A percentile compares a stretch with the other conserved stretches of the same genome.
phyloP scores from a whole-genome alignment of 2,113 vertebrate species.

The Gavialis gangeticus region DNA sequence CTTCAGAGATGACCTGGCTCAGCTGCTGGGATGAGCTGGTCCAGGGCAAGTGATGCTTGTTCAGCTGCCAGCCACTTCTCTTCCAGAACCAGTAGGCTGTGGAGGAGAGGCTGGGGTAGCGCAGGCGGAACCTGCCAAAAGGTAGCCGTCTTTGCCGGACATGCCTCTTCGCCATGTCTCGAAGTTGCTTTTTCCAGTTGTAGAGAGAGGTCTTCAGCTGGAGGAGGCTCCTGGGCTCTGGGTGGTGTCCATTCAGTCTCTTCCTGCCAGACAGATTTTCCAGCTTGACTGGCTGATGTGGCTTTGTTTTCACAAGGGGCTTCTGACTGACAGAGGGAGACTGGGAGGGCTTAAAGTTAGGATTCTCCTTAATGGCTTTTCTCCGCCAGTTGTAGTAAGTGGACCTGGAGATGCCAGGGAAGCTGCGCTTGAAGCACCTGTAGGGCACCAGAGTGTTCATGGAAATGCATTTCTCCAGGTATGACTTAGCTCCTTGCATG shows the following conservation, averaged over 20 bases:
- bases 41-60: constrained; percentile 22
- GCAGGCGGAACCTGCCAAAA: constrained; percentile 89
- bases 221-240: constrained; percentile 1
- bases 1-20: constrained; percentile 1
- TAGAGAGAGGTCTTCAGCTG: constrained; percentile 75
- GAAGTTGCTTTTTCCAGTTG: constrained; percentile 83
- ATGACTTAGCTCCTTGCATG: constrained; percentile 94
- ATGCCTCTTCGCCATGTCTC: constrained; percentile 83
- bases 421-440: constrained; percentile 91
- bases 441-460: constrained; percentile 91
- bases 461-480: constrained; percentile 91
- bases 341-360: constrained; percentile 80
- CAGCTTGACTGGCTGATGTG: constrained; percentile 35
- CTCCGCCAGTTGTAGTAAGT: constrained; percentile 98
- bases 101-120: constrained; percentile 86
- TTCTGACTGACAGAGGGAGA: constrained; percentile 16
- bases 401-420: constrained; percentile 94
- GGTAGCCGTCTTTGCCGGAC: constrained; percentile 86
- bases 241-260: neutral
- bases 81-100: constrained; percentile 93
- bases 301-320: constrained; percentile 23
- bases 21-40: neutral
- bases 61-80: constrained; percentile 33
- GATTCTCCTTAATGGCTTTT: constrained; percentile 89
- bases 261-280: constrained; percentile 27